Evolutionary conservation across 2,113 vertebrate genomes (phyloP).

Genomic region (Alaudala cheleensis): DNA sequence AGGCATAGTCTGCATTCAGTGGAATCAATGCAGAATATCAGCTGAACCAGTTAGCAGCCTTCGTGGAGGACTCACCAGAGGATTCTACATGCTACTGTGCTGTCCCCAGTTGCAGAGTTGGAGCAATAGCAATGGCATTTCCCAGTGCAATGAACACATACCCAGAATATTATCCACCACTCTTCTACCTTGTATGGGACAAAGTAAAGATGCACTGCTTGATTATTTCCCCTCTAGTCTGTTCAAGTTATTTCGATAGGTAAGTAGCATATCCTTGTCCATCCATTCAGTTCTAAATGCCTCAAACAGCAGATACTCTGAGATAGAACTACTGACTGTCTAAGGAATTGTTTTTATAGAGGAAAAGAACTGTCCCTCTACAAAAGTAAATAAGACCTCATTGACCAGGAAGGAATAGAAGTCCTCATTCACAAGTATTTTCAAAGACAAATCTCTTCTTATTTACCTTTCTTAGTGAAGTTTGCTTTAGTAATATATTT

Average conservation of each 20-base stretch:
- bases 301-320: not conserved
- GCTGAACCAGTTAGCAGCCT: not conserved
- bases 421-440: not conserved
- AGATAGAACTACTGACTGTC: not conserved
- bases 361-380: not conserved
- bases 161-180: not conserved
- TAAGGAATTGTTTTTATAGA: not conserved
- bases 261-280: not conserved
- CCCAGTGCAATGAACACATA: not conserved
- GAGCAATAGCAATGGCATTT: not conserved
- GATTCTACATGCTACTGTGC: rapidly evolving
- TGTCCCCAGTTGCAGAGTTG: not conserved
- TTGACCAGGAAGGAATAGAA: not conserved
- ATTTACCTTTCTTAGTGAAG: not conserved
- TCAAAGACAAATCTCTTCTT: not conserved
- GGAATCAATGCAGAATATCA: not conserved
- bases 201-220: not conserved
- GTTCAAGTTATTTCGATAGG: not conserved
- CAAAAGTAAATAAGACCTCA: not conserved
- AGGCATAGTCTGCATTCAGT: not conserved
- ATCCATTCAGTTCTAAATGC: not conserved
- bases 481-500: not conserved
- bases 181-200: not conserved
- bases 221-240: not conserved
- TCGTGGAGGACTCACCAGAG: not conserved